Evolutionary conservation across 2,888 invertebrate genomes (phyloP).

Genomic region (Nasonovia ribisnigri): DNA sequence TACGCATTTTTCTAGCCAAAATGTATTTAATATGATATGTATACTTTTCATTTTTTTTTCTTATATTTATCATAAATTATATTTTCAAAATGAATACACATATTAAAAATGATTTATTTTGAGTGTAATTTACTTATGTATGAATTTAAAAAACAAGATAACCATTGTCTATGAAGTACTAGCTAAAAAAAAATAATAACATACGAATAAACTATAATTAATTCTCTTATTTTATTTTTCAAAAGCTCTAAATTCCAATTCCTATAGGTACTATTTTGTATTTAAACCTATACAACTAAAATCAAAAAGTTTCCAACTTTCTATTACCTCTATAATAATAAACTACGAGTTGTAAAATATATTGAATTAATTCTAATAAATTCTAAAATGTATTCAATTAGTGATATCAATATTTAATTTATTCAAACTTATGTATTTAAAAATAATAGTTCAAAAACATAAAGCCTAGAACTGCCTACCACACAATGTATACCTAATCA

Average conservation of each 20-base stretch:
- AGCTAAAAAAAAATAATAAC: not conserved
- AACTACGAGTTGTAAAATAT: not conserved
- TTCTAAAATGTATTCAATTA: not conserved
- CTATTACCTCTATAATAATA: not conserved
- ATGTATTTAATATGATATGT: constrained; percentile 8
- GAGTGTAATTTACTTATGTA: not conserved
- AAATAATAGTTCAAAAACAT: not conserved
- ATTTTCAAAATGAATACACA: not conserved
- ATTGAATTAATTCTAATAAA: not conserved
- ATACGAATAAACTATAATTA: not conserved
- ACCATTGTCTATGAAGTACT: not conserved
- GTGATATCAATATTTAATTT: not conserved
- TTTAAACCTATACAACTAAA: not conserved
- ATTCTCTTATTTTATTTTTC: not conserved
- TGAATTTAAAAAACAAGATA: not conserved
- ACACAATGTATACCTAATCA: not conserved
- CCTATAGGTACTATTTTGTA: not conserved
- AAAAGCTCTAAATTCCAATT: not conserved
- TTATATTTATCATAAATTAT: not conserved
- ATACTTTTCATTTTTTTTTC: not conserved
- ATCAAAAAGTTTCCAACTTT: not conserved
- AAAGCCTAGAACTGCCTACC: not conserved
- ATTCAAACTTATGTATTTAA: not conserved
- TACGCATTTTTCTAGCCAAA: constrained; percentile 32
- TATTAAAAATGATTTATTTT: constrained; percentile 1